These are phyloP conservation scores for Trachelus stipa DNA, from an alignment of 2,888 invertebrate species.

Conservation along the genomic window DNA sequence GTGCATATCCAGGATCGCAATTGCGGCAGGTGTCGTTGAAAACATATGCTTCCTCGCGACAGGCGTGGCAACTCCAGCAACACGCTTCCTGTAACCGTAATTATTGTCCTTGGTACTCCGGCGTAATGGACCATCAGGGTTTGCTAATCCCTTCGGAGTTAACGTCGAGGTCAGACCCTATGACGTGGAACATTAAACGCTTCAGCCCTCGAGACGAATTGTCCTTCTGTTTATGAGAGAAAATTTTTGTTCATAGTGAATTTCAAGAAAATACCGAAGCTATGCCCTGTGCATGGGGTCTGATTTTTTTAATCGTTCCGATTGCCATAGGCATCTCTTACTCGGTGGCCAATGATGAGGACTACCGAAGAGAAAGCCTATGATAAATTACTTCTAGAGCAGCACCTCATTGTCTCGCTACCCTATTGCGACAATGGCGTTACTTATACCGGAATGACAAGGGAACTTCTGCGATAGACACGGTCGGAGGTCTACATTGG, in stretches of 20 bases:
- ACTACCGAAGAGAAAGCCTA: background rate
- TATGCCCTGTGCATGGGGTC: background rate
- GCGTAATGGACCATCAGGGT: background rate
- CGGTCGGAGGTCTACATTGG: background rate
- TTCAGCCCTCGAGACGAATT: background rate
- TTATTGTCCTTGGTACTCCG: background rate
- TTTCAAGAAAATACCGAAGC: background rate
- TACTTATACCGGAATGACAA: background rate
- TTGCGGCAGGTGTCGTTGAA: constrained; percentile 73
- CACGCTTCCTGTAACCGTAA: constrained; percentile 69
- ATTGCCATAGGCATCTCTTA: background rate
- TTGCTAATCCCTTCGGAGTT: background rate
- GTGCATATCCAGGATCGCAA: constrained; percentile 71
- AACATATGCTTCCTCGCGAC: constrained; percentile 73
- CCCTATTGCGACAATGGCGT: background rate
- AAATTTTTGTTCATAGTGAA: background rate
- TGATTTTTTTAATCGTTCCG: background rate
- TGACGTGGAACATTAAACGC: background rate
- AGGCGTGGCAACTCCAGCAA: constrained; percentile 79
- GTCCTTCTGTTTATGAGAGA: background rate
- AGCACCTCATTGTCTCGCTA: background rate
- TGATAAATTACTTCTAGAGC: background rate
- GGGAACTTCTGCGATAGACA: background rate
- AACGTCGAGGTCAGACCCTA: background rate
- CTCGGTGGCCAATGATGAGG: background rate